Evolutionary conservation across 2,888 invertebrate species (phyloP).

Genomic region (Lacanobia oleracea): DNA sequence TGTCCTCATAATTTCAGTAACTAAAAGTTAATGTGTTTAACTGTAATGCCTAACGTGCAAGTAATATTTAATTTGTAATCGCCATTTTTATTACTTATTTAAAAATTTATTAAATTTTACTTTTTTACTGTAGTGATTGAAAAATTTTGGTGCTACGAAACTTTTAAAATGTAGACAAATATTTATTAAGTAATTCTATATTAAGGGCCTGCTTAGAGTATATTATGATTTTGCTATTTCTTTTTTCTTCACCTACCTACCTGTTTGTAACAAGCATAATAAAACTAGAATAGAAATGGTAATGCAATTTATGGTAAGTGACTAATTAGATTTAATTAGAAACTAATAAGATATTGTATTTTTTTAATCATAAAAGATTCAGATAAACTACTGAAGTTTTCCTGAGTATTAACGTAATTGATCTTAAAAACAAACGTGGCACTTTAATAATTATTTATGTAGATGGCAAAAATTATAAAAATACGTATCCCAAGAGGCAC

Average conservation of each 20-base stretch:
- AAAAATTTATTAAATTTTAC: background rate
- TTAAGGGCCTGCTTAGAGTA: too few species aligned
- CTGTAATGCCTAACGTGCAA: slow-evolving; percentile 4
- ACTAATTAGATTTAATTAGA: slow-evolving; percentile 23
- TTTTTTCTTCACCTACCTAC: background rate
- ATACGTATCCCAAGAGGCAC: background rate
- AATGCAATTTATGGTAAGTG: slow-evolving; percentile 47
- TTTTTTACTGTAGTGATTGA: background rate
- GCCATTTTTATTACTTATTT: slow-evolving; percentile 3
- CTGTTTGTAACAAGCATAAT: slow-evolving; percentile 2
- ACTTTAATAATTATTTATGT: background rate
- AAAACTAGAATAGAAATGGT: slow-evolving; percentile 38
- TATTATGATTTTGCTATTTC: too few species aligned
- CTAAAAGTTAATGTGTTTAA: background rate
- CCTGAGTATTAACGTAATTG: background rate
- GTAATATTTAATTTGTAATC: slow-evolving; percentile 5
- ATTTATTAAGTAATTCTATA: background rate
- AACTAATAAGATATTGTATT: background rate
- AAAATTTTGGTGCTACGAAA: slow-evolving; percentile 50
- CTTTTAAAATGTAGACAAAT: background rate
- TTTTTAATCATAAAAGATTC: background rate
- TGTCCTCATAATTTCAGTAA: background rate
- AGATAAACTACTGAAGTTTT: background rate
- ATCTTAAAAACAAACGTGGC: background rate
- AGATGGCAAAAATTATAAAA: background rate